phyloP scores from a whole-genome alignment of 2,888 invertebrate genomes.

The Himalopsyche tibetana region DNA sequence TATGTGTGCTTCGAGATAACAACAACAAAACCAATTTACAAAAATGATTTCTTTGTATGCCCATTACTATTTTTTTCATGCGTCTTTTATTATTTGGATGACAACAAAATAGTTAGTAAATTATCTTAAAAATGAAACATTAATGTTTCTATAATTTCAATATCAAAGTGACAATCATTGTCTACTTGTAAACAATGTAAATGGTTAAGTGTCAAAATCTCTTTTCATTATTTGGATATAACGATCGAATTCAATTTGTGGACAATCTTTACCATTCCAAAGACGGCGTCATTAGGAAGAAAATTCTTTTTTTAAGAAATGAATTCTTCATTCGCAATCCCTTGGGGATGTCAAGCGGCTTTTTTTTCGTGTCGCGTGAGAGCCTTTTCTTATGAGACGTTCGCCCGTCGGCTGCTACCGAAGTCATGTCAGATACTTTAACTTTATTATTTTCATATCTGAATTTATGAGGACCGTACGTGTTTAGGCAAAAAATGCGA shows the following conservation, averaged over 20 bases:
- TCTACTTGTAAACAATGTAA: background rate
- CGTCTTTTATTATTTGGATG: too few species aligned
- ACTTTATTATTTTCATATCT: constrained; percentile 64
- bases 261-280: constrained; percentile 44
- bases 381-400: constrained; percentile 27
- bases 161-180: constrained; percentile 55
- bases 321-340: constrained; percentile 42
- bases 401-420: constrained; percentile 39
- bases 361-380: constrained; percentile 16
- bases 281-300: background rate
- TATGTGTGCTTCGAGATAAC: too few species aligned
- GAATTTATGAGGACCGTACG: constrained; percentile 61
- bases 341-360: constrained; percentile 35
- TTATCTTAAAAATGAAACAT: too few species aligned
- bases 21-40: too few species aligned
- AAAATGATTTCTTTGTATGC: too few species aligned
- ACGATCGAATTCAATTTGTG: constrained; percentile 52
- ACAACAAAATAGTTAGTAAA: too few species aligned
- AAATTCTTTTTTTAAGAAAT: constrained; percentile 43
- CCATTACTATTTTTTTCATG: too few species aligned
- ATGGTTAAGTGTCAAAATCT: background rate
- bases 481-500: constrained; percentile 49
- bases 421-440: constrained; percentile 59
- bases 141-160: background rate
- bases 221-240: background rate